Base-by-base conservation (phyloP, 2,113 vertebrate genomes). In the Sylvilagus bachmani region DNA sequence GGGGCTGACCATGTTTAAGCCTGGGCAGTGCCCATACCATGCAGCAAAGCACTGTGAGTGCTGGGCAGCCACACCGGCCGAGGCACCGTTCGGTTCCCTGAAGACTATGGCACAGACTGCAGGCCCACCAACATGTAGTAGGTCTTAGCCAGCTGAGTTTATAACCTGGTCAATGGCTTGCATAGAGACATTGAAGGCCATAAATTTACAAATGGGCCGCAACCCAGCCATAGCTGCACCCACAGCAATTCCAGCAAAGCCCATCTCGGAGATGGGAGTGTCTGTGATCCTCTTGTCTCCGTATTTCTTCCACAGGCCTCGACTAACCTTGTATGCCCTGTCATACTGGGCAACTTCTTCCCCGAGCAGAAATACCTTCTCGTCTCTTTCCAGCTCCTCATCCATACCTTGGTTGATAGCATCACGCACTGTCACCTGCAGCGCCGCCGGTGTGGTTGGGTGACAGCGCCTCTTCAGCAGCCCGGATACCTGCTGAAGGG, bases 181-280 rank as follows among this genome's bases (percentile, higher is more conserved):
- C 99, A 99, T 99, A 95, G 99, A 99, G 98, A 99, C 99, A 98
- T 99, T 99, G 96, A 99, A 99, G 1, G 99, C 99, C 99, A 99
- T 99, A 98, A 99, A 99, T 98, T 99, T 99, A 91, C 99, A 99
- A 97, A 99, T 99, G 5, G 99, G 99, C 94, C 99, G 99, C 95
- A 99, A 98, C 36, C 99, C 99, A 8, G 99, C 99, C 99, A 99
- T 99, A 70, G 99, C 99, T 16, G 99, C 98, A 90, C 99, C 99
- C 0, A 99, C 99, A 17, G 99, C 99, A 33, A 99, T 99, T 71
- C 99, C 99, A 6, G 99, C 83, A 96, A 99, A 99, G 7, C 99
- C 99, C 99, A 99, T 99, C 99, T 99, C 99, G 5, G 99, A 99
- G 97, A 99, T 99, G 0, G 99, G 99, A 1, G 99, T 99, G 97